phyloP scores from a whole-genome alignment of 2,797 vertebrate genomes.

The Gambusia yucatana region DNA sequence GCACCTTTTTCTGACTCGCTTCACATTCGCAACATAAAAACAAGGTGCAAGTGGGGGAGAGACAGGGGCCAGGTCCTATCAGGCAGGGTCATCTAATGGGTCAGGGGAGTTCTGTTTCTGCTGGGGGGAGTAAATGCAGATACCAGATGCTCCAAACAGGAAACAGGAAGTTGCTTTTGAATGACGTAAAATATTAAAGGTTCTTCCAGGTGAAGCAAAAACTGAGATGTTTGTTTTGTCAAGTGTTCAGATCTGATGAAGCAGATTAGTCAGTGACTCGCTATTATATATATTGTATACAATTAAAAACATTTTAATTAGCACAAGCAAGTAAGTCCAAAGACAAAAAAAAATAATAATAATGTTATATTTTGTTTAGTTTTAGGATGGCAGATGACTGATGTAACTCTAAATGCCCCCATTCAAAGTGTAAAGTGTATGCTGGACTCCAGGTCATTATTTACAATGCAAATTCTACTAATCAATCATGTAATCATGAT shows the following conservation, averaged over 20 bases:
- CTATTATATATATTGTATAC: not conserved
- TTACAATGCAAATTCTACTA: not conserved
- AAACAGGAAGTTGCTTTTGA: slow-evolving; percentile 83
- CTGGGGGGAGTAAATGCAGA: slow-evolving; percentile 63
- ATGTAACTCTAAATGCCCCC: not conserved
- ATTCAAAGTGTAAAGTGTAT: not conserved
- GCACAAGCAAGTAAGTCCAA: not conserved
- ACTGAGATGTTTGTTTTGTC: slow-evolving; percentile 56
- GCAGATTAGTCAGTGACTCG: slow-evolving; percentile 16
- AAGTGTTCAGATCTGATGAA: slow-evolving; percentile 34
- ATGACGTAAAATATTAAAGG: slow-evolving; percentile 70
- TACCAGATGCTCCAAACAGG: slow-evolving; percentile 81
- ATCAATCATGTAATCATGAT: slow-evolving; percentile 24
- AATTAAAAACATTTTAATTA: not conserved
- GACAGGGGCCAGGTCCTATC: slow-evolving; percentile 58
- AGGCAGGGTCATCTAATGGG: slow-evolving; percentile 71
- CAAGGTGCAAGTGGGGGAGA: slow-evolving; percentile 46
- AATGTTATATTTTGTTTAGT: not conserved
- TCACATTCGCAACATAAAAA: slow-evolving; percentile 64
- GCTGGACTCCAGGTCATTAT: not conserved
- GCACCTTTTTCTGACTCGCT: slow-evolving; percentile 41
- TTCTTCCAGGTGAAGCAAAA: slow-evolving; percentile 77
- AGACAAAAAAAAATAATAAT: not conserved
- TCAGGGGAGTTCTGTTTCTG: slow-evolving; percentile 73
- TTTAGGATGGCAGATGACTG: not conserved